Conservation (phyloP, 2,888 invertebrate species). For the Lydus trimaculatus region DNA sequence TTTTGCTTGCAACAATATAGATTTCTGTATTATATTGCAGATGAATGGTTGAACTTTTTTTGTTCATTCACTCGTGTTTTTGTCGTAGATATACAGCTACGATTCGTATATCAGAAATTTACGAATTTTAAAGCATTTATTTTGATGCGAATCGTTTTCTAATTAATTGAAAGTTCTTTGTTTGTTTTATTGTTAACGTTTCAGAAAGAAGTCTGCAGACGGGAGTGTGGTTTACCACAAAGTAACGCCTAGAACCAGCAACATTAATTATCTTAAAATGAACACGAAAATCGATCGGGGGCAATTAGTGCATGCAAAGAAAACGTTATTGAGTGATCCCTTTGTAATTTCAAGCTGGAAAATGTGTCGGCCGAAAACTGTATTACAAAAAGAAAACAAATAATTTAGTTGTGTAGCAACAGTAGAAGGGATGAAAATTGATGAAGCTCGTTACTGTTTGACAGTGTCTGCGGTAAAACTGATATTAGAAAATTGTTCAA, state of each 20-base stretch:
- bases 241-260: neutral
- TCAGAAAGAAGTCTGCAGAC: neutral
- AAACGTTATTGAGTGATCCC: conserved; percentile 34
- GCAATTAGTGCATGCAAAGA: conserved; percentile 35
- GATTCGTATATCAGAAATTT: neutral
- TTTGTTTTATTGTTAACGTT: neutral
- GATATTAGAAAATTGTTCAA: conserved; percentile 35
- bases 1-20: neutral
- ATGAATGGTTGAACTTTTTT: neutral
- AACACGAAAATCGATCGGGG: conserved; percentile 9
- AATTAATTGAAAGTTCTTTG: neutral
- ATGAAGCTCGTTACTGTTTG: conserved; percentile 43
- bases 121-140: neutral
- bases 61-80: neutral
- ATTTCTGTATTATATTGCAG: conserved; percentile 1
- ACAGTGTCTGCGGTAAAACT: conserved; percentile 40
- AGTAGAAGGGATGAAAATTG: conserved; percentile 34
- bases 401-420: conserved; percentile 24
- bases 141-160: neutral
- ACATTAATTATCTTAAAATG: conserved; percentile 9
- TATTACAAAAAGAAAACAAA: conserved; percentile 40
- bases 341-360: conserved; percentile 33
- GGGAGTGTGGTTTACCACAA: neutral
- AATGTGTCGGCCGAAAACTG: conserved; percentile 32
- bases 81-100: neutral